These are phyloP conservation scores for Homarus americanus DNA, from an alignment of 1,140 invertebrate species.

Conservation along the genomic window DNA sequence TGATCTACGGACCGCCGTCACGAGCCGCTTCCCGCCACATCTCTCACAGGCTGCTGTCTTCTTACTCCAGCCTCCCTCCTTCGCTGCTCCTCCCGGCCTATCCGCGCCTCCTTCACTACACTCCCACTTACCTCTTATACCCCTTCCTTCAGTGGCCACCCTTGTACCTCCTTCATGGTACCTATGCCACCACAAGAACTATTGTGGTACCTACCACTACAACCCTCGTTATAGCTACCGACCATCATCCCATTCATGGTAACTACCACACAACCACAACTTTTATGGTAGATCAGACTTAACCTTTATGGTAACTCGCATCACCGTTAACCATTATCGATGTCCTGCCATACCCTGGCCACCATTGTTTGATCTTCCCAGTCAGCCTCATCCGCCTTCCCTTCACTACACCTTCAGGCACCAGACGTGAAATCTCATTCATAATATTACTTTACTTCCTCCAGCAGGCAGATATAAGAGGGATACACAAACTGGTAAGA, in stretches of 20 bases:
- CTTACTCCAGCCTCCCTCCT: background rate
- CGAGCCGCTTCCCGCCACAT: slow-evolving; percentile 37
- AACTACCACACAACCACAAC: background rate
- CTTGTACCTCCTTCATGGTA: background rate
- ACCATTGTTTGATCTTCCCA: no score
- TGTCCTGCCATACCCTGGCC: no score
- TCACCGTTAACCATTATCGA: no score
- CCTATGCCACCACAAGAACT: no score
- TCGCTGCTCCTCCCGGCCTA: background rate
- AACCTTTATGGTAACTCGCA: no score
- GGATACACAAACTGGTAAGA: background rate
- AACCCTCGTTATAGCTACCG: no score
- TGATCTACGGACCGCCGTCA: slow-evolving; percentile 65
- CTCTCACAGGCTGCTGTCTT: slow-evolving; percentile 42
- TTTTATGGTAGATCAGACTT: no score
- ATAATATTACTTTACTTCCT: no score
- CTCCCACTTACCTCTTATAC: background rate
- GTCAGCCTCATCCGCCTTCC: background rate
- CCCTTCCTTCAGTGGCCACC: background rate
- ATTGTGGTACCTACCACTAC: no score
- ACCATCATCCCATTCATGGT: background rate
- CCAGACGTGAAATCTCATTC: no score
- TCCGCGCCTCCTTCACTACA: background rate
- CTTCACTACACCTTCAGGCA: no score
- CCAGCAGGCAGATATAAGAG: no score